Evolutionary conservation across 2,888 invertebrate species (phyloP), one percentile per base, ranked within the genome.

Genomic region (Sarcophaga caerulescens): DNA sequence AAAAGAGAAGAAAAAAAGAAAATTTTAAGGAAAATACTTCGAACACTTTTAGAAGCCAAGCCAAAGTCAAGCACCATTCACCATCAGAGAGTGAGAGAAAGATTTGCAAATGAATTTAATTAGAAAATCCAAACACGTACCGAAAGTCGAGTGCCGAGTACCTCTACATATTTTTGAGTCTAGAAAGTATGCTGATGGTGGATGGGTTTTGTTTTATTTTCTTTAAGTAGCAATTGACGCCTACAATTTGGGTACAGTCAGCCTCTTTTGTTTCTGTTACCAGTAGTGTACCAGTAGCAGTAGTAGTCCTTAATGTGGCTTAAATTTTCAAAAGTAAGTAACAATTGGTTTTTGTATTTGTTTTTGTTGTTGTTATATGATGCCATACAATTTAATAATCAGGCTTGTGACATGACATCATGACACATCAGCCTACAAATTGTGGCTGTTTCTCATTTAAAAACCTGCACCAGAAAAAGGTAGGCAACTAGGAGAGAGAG

Each of bases 91-190:
- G 35, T 10, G 8, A 10, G 35, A 35, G 35, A 10, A 2, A 8
- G 35, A 35, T 35, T 60, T 44, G 57, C 44, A 59, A 80, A 60
- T 45, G 19, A 74, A 66, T 52, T 74, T 68, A 74, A 74, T 81
- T 74, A 81, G 4, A 60, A 68, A 81, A 68, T 74, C 68, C 60
- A 74, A 74, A 35, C 81, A 81, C 81, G 74, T 81, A 60, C 35
- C 8, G 8, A 35, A 35, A 35, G 35, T 35, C 35, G 35, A 35
- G 8, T 35, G 35, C 35, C 35, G 35, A 35, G 35, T 35, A 35
- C 35, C 10, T 35, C 35, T 10, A 35, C 35, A 35, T 35, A 35
- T 35, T 35, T 35, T 35, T 35, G 35, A 35, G 6, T 0, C 35
- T 35, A 6, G 6, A 35, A 35, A 35, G 35, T 35, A 35, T 35